phyloP scores from a whole-genome alignment of 2,113 vertebrate species.

The Eira barbara region DNA sequence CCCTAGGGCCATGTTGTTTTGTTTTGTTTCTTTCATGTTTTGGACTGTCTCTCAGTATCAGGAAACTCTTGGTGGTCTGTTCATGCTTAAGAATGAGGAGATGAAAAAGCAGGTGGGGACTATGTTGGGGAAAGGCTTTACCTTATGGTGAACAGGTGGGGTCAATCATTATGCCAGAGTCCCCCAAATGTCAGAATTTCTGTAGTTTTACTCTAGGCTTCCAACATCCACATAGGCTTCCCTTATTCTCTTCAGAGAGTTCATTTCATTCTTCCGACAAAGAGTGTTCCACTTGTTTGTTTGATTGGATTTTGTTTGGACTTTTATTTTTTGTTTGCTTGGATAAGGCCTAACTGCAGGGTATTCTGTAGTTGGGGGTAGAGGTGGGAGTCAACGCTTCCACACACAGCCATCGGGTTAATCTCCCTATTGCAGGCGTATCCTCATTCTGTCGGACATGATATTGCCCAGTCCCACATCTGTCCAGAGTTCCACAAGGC shows the following conservation, averaged over 20 bases:
- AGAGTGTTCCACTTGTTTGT: background rate
- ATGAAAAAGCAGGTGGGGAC: too few species aligned
- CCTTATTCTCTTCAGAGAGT: background rate
- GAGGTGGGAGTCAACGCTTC: background rate
- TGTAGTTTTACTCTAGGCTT: background rate
- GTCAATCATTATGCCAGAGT: background rate
- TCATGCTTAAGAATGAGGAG: background rate
- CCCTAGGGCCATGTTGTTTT: background rate
- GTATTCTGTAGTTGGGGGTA: rapidly evolving
- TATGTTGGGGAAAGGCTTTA: background rate
- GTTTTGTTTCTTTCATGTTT: background rate
- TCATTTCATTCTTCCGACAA: background rate
- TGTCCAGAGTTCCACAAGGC: background rate
- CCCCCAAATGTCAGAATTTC: background rate
- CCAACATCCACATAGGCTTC: background rate
- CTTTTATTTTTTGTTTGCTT: background rate
- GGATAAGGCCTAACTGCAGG: background rate
- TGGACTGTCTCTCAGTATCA: background rate
- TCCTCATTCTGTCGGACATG: background rate
- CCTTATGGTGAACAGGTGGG: background rate
- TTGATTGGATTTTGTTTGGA: background rate
- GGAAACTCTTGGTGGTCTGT: background rate
- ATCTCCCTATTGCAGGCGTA: rapidly evolving
- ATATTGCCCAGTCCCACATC: background rate
- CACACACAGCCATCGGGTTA: background rate